Conservation (phyloP, 1,140 invertebrate genomes). For the Platyscapa corneri region DNA sequence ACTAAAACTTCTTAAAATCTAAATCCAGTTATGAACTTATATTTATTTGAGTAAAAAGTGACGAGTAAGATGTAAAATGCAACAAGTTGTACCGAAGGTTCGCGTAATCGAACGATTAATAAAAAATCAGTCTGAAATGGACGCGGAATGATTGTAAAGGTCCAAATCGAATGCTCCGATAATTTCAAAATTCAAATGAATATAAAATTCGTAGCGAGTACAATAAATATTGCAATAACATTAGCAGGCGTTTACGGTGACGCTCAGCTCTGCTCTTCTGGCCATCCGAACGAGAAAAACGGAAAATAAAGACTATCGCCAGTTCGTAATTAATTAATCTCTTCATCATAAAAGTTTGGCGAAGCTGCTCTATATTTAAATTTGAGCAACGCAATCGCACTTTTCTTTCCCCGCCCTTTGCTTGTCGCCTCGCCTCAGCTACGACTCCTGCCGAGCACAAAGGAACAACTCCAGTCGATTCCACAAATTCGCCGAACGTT, state of each 20-base stretch:
- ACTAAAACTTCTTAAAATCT: too few species aligned
- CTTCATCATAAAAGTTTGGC: slow-evolving; percentile 52
- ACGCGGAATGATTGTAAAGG: too few species aligned
- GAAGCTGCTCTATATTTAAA: slow-evolving; percentile 49
- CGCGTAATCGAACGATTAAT: too few species aligned
- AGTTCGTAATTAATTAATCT: slow-evolving; percentile 49
- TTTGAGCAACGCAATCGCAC: slow-evolving; percentile 1
- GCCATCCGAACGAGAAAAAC: background rate
- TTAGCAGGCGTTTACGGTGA: too few species aligned
- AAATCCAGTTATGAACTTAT: too few species aligned
- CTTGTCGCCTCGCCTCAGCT: background rate
- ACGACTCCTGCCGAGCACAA: background rate
- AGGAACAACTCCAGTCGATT: slow-evolving; percentile 25
- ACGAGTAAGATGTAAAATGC: too few species aligned
- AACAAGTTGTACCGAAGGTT: too few species aligned
- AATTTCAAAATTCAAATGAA: background rate
- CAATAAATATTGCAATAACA: background rate
- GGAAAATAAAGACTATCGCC: background rate
- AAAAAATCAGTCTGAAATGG: too few species aligned
- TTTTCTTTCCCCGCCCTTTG: slow-evolving; percentile 34
- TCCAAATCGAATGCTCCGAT: background rate
- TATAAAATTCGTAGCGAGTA: too few species aligned
- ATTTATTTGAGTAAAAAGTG: too few species aligned
- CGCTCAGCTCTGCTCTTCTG: too few species aligned
- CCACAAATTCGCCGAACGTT: background rate